Evolutionary conservation across 2,797 vertebrate species (phyloP).

Genomic region (Poecilia picta): DNA sequence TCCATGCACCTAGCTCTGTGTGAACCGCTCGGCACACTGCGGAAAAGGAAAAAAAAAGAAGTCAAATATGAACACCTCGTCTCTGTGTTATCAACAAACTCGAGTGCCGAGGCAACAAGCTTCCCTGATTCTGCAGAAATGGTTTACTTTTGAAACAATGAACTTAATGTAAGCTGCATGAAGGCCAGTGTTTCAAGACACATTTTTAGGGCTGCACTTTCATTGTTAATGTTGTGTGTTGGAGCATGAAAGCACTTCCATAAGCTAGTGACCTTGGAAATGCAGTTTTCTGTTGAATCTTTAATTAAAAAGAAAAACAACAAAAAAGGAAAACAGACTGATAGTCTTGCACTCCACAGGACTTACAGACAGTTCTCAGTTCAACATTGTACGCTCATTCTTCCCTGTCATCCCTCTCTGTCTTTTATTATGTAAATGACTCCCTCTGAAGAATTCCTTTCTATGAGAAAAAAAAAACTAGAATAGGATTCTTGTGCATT

Average conservation of each 20-base stretch:
- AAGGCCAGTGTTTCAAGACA: conserved; percentile 3
- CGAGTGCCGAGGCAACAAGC: conserved; percentile 27
- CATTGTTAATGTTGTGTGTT: conserved; percentile 52
- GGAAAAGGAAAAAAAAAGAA: conserved; percentile 37
- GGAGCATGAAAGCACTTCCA: conserved; percentile 31
- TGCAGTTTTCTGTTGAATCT: not conserved
- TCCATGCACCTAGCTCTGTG: conserved; percentile 42
- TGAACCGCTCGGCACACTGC: conserved; percentile 58
- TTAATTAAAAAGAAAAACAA: not conserved
- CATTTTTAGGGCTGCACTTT: conserved; percentile 58
- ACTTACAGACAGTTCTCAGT: conserved; percentile 1
- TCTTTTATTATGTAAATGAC: conserved; percentile 8
- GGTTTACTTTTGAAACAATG: conserved; percentile 14
- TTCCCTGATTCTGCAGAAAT: conserved; percentile 27
- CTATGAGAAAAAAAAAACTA: not conserved
- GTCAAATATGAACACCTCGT: conserved; percentile 71
- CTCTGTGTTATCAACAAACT: conserved; percentile 57
- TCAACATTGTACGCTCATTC: conserved; percentile 10
- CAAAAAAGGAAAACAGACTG: conserved; percentile 4
- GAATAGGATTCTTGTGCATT: not conserved
- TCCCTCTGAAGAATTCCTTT: conserved; percentile 3
- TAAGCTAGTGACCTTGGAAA: conserved; percentile 19
- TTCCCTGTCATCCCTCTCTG: not conserved
- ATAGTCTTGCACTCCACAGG: not conserved
- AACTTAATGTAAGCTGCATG: conserved; percentile 18